These are phyloP conservation scores for Rhagophthalmus giganteus DNA, from an alignment of 2,888 invertebrate genomes.

Conservation along the genomic window DNA sequence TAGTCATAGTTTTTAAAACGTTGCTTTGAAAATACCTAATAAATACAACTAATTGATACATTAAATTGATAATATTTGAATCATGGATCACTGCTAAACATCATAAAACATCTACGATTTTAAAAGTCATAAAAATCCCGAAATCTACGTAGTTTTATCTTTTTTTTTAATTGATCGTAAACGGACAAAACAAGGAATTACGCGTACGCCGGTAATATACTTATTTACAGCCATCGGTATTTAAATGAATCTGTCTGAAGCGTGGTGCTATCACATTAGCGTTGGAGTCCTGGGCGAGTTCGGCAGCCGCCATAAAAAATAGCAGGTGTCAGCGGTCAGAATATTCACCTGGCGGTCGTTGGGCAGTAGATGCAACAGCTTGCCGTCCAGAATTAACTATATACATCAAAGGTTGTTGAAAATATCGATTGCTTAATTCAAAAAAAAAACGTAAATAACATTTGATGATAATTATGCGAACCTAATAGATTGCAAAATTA, in stretches of 20 bases:
- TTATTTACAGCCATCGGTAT: constrained; percentile 26
- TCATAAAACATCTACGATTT: no score
- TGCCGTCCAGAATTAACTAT: constrained; percentile 20
- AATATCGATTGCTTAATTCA: constrained; percentile 6
- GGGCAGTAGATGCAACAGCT: constrained; percentile 28
- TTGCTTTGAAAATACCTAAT: no score
- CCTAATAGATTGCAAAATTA: no score
- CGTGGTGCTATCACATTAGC: constrained; percentile 24
- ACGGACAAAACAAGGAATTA: constrained; percentile 7
- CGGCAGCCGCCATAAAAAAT: constrained; percentile 35
- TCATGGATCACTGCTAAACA: no score
- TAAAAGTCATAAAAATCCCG: background rate
- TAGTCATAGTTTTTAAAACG: no score
- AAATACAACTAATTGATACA: no score
- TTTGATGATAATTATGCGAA: background rate
- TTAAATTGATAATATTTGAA: no score
- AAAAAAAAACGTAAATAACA: constrained; percentile 6
- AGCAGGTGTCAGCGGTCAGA: constrained; percentile 36
- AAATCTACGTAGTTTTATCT: background rate
- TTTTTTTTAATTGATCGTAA: constrained; percentile 1
- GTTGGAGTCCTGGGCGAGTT: constrained; percentile 25
- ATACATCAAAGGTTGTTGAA: constrained; percentile 6
- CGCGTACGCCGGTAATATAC: constrained; percentile 15
- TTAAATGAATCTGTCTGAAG: constrained; percentile 30
- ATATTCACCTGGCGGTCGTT: constrained; percentile 36